Conservation (phyloP, 2,113 vertebrate species). For the Microtus ochrogaster region DNA sequence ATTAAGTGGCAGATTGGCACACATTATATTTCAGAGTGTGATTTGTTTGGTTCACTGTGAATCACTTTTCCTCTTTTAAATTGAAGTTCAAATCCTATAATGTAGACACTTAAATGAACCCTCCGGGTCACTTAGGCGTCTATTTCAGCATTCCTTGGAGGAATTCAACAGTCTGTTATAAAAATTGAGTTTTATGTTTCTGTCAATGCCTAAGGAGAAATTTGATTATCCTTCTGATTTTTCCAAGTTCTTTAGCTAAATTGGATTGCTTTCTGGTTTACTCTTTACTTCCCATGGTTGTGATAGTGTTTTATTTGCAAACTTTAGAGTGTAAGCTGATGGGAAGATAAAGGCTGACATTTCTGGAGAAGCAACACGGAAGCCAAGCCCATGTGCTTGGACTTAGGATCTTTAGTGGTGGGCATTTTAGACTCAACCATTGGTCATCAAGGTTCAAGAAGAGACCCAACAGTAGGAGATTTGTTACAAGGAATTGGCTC, state of each 20-base stretch:
- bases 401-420: neutral
- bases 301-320: constrained; percentile 12
- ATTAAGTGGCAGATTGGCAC: constrained; percentile 73
- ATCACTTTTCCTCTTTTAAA: constrained; percentile 57
- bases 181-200: constrained; percentile 76
- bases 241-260: constrained; percentile 61
- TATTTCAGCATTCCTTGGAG: constrained; percentile 69
- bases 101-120: constrained; percentile 73
- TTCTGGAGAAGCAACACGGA: neutral
- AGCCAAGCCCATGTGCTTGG: neutral
- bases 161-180: constrained; percentile 71
- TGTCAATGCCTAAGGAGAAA: constrained; percentile 72
- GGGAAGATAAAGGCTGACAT: constrained; percentile 11
- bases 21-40: constrained; percentile 40
- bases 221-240: constrained; percentile 72
- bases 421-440: neutral
- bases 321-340: neutral
- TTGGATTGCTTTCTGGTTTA: constrained; percentile 66
- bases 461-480: neutral
- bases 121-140: constrained; percentile 71
- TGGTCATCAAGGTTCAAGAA: neutral
- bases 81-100: constrained; percentile 71
- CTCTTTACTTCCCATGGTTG: constrained; percentile 54
- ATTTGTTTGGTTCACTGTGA: constrained; percentile 78
- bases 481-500: neutral